These are phyloP conservation scores for Heliconius cydno DNA, from an alignment of 2,888 invertebrate genomes.

Conservation along the genomic window DNA sequence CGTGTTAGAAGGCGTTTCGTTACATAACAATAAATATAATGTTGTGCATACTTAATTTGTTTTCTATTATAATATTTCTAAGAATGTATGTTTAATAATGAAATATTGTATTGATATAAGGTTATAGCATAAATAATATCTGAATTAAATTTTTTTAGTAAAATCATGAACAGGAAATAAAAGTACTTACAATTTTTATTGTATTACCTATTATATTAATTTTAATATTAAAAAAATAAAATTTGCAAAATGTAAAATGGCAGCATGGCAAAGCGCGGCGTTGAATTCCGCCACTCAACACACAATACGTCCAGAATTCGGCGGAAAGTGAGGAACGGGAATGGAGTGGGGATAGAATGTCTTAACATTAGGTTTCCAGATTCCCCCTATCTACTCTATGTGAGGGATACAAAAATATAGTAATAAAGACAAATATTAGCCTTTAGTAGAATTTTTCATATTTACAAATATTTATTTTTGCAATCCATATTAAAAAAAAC, in stretches of 20 bases:
- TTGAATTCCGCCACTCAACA: no score
- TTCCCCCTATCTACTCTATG: no score
- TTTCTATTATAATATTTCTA: neutral
- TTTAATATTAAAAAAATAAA: no score
- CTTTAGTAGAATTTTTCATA: neutral
- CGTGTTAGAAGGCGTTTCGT: conserved; percentile 6
- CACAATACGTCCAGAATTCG: no score
- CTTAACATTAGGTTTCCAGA: no score
- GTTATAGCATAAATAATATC: neutral
- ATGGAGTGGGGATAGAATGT: no score
- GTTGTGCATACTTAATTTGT: neutral
- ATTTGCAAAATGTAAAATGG: no score
- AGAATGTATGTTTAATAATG: neutral
- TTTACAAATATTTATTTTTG: no score
- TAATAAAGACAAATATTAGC: neutral
- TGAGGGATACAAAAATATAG: neutral
- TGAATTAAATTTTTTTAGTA: neutral
- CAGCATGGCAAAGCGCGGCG: no score
- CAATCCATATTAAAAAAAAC: no score
- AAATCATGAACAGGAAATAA: neutral
- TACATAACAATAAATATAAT: conserved; percentile 11
- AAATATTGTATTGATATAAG: neutral
- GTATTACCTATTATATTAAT: no score
- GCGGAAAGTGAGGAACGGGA: no score
- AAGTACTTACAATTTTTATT: neutral